phyloP scores from a whole-genome alignment of 2,797 vertebrate species.

The Dipus sagitta region DNA sequence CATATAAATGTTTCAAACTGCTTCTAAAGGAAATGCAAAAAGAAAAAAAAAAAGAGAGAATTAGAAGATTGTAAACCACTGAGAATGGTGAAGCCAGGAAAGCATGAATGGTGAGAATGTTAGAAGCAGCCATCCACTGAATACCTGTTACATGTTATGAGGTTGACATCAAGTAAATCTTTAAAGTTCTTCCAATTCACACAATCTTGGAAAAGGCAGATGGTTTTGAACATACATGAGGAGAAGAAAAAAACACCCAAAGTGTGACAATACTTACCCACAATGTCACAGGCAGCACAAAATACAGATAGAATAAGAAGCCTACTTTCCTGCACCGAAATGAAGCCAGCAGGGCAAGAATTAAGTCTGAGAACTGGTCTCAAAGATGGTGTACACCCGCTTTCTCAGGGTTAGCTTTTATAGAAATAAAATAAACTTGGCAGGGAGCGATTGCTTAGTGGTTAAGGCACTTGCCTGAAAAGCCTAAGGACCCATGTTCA shows the following conservation, averaged over 20 bases:
- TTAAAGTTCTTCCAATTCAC: neutral
- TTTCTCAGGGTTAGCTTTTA: neutral
- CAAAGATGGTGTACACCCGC: neutral
- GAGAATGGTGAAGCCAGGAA: neutral
- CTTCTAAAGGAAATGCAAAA: constrained; percentile 13
- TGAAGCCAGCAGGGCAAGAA: neutral
- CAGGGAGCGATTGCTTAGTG: too few species aligned
- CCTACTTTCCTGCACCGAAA: neutral
- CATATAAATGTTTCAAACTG: constrained; percentile 11
- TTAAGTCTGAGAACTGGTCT: neutral
- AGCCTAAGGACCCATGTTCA: too few species aligned
- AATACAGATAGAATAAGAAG: neutral
- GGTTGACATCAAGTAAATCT: neutral
- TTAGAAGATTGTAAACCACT: neutral
- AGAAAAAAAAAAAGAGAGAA: neutral
- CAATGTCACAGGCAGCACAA: neutral
- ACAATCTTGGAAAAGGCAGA: neutral
- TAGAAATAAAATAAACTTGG: neutral
- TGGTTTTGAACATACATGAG: neutral
- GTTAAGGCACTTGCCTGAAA: too few species aligned
- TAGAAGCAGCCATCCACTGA: neutral
- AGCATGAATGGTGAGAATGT: neutral
- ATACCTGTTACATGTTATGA: neutral
- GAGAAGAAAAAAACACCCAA: neutral
- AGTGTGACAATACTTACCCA: neutral